Base-by-base conservation (phyloP, 2,113 vertebrate species). In the Stercorarius parasiticus region DNA sequence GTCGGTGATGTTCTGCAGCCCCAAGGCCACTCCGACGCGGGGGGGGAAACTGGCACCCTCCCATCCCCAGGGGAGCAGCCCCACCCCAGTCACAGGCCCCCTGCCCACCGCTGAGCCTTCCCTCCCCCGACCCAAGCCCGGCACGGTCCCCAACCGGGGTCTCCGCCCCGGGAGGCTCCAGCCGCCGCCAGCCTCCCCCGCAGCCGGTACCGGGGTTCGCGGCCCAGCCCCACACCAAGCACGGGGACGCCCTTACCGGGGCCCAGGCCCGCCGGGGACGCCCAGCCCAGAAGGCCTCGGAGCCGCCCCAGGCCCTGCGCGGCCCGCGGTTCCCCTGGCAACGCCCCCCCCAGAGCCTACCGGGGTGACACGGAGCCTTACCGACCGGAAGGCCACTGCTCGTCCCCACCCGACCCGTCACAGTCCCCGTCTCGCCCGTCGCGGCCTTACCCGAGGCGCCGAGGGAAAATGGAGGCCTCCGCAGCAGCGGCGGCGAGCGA, bases 401-500 rank as follows among this genome's bases (percentile, higher is more conserved):
- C 56, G 4, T 6, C 26, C 36, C n/a, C 26, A 4, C 27, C 34
- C 55, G 4, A 13, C 5, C 50, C 50, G 15, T 7, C 13, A 27
- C 38, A 3, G 20, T 5, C 34, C 11, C 47, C 6, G 42, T 4
- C 14, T 38, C 36, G 10, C 55, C 78, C 83, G 42, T 55, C 76
- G 32, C 66, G 76, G 65, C 84, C 91, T 82, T 56, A 87, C 86
- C 93, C 81, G 81, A 59, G 36, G 71, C n/a, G 62, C 81, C 30
- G 65, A 82, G 72, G 93, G 73, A 95, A 95, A 95, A 97, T 96
- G 96, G 96, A 94, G 94, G 94, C 94, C 52, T 47, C 91, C 21
- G 94, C 25, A 27, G 87, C 76, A 34, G 93, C 89, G 59, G 90
- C 64, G 65, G 49, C 61, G 82, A 81, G 77, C n/a, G 64, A 43